These are phyloP conservation scores for Brachypalpus laphriformis DNA, from an alignment of 2,888 invertebrate species.

Conservation along the genomic window DNA sequence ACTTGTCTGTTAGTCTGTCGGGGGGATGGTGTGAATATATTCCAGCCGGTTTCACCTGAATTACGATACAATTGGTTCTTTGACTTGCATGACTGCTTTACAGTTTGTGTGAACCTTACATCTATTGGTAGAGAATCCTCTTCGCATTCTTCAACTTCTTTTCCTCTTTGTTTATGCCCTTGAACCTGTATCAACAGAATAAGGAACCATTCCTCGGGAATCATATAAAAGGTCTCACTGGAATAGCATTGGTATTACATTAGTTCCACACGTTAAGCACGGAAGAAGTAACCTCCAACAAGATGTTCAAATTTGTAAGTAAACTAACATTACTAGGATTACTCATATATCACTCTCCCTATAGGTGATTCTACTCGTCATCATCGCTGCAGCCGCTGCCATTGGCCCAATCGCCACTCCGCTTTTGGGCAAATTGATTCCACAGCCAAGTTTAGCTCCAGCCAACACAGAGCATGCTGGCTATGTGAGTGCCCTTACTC, in stretches of 20 bases:
- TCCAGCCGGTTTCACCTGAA: conserved; percentile 15
- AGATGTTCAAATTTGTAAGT: conserved; percentile 71
- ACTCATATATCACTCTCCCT: not conserved
- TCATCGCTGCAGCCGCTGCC: conserved; percentile 84
- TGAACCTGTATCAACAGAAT: conserved; percentile 36
- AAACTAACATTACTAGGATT: not conserved
- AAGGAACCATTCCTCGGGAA: not conserved
- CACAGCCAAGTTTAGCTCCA: not conserved
- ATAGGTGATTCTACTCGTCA: conserved; percentile 85
- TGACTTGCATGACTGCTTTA: not conserved
- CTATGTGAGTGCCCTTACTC: not conserved
- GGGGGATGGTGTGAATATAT: not conserved
- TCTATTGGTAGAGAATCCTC: conserved; percentile 28
- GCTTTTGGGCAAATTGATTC: conserved; percentile 45
- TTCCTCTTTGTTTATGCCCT: conserved; percentile 32
- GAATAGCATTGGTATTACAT: conserved; percentile 30
- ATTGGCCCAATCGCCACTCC: conserved; percentile 76
- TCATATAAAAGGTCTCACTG: conserved; percentile 54
- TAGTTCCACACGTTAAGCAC: conserved; percentile 1
- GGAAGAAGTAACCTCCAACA: conserved; percentile 10
- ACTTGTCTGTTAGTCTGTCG: not conserved
- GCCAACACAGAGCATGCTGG: not conserved
- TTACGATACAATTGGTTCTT: not conserved
- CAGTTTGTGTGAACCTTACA: not conserved
- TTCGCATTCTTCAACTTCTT: not conserved